A percentile compares a stretch with the other conserved stretches of the same genome.
These are phyloP conservation scores for Pygocentrus nattereri DNA, from an alignment of 2,797 vertebrate genomes.

Conservation along the genomic window DNA sequence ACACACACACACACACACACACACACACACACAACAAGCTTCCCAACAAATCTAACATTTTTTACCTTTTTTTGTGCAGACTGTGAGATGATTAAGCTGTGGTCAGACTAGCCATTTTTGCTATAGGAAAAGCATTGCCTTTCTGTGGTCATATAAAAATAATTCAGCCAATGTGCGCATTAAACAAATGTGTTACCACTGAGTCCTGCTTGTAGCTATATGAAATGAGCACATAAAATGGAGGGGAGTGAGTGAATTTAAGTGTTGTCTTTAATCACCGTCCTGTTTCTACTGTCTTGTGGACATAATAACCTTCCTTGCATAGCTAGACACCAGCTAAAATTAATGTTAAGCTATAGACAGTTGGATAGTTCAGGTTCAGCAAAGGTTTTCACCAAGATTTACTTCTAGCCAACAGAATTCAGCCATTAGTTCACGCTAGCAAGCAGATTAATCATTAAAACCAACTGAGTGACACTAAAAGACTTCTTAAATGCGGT, in stretches of 20 bases:
- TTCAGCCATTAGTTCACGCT: no score
- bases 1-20: no score
- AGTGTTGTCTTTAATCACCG: background rate
- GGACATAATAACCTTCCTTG: background rate
- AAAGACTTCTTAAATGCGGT: no score
- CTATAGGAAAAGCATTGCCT: background rate
- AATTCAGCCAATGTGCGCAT: background rate
- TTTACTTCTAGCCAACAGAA: no score
- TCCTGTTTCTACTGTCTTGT: background rate
- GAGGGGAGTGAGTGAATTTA: background rate
- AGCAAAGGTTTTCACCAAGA: no score
- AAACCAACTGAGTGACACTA: no score
- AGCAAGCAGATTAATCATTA: no score
- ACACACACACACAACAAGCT: conserved; percentile 11
- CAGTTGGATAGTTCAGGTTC: no score
- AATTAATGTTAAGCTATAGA: no score
- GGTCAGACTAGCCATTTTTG: background rate
- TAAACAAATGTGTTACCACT: background rate
- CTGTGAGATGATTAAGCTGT: background rate
- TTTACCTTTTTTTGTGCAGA: background rate
- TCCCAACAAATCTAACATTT: background rate
- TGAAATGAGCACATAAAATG: background rate
- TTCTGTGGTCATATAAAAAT: background rate
- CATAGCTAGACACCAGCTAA: background rate
- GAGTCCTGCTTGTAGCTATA: background rate